Base-by-base conservation (phyloP, 1,140 invertebrate species). In the Drosophila tsacasi region DNA sequence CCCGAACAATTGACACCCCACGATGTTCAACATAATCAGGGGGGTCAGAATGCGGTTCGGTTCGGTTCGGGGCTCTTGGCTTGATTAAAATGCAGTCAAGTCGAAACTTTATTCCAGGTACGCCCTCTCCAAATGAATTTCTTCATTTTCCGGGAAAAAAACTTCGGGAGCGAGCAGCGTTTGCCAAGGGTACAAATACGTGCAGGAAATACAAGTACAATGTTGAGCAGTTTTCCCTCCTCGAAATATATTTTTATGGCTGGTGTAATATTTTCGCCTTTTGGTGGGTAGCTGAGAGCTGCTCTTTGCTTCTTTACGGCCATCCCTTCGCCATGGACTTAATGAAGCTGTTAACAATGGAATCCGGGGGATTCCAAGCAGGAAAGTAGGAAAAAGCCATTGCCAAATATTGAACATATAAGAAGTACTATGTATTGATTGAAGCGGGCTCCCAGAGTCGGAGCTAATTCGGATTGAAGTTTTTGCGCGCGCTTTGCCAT, bases 41-140 rank as follows among this genome's bases (percentile, higher is more conserved):
- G 72, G 68, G 76, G 76, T 79, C 47, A 57, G 47, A 84, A 63
- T 78, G 64, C 44, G 79, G 60, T 62, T 82, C 64, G 40, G 32
- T 55, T 75, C 37, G 71, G 68, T 73, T 83, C 72, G 67, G 61
- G 60, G 68, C 85, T 84, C 64, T 83, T 57, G 81, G 67, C 81
- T 89, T 89, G 85, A 89, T 89, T 89, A 89, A 89, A 89, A 90
- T 89, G 85, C 85, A 89, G 85, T 89, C 81, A 89, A 90, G 85
- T 85, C 52, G 85, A 89, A 89, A 89, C 64, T 80, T 84, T 73
- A 72, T 67, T 73, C 62, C 73, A 76, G 49, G 71, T 87, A 83
- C 44, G 47, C 64, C 50, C 49, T 35, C 37, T 37, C 17, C 67
- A 80, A 87, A 89, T 87, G 81, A 87, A 84, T 89, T 89, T 84